A percentile compares a stretch with the other conserved stretches of the same genome.
Conservation (phyloP, 2,888 invertebrate genomes). For the Sarcophaga subvicina region DNA sequence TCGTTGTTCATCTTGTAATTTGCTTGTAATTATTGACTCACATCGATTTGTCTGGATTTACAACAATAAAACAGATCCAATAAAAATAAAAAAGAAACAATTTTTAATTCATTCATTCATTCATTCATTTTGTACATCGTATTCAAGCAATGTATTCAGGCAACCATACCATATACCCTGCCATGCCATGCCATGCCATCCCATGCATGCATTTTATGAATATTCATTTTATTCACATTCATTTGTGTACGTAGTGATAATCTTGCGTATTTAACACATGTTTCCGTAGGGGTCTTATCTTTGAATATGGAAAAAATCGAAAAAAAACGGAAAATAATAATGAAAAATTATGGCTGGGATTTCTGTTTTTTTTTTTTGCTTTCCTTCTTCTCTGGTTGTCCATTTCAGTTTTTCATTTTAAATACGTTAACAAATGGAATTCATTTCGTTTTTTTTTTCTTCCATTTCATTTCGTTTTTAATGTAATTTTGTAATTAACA, state of each 20-base stretch:
- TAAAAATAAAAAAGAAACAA: constrained; percentile 10
- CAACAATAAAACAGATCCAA: constrained; percentile 2
- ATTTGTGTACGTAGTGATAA: constrained; percentile 29
- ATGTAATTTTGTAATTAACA: constrained; percentile 62
- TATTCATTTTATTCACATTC: neutral
- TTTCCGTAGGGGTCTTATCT: constrained; percentile 58
- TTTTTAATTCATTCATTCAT: constrained; percentile 56
- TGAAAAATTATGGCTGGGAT: constrained; percentile 47
- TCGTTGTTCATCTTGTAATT: constrained; percentile 43
- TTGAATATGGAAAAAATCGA: neutral
- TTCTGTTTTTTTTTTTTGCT: neutral
- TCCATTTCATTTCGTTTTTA: constrained; percentile 5
- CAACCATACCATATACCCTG: neutral
- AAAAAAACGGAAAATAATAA: constrained; percentile 25
- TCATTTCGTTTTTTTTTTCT: neutral
- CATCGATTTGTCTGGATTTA: constrained; percentile 59
- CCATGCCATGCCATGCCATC: too few relatives aligned
- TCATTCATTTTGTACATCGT: constrained; percentile 3
- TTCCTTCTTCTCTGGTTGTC: neutral
- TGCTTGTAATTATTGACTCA: constrained; percentile 64
- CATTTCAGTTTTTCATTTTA: constrained; percentile 11
- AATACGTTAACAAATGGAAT: neutral
- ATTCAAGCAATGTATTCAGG: too few relatives aligned
- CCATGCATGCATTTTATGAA: neutral
- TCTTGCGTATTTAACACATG: constrained; percentile 62